A percentile compares a stretch with the other conserved stretches of the same genome.
Evolutionary conservation across 2,888 invertebrate genomes (phyloP).

Genomic region (Drosophila recens): DNA sequence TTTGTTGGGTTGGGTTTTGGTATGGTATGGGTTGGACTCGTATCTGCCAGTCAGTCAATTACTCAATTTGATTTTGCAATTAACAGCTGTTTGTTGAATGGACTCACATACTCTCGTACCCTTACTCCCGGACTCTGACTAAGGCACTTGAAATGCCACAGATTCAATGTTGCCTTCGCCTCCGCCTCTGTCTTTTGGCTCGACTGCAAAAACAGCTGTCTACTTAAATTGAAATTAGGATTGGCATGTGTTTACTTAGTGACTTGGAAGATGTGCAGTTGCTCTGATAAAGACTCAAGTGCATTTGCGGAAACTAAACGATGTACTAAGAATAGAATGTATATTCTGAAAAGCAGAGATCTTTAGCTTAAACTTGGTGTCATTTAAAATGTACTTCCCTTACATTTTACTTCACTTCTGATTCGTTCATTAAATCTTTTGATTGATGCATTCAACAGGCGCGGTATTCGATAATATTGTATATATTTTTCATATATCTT

Average conservation of each 20-base stretch:
- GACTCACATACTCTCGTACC: slow-evolving; percentile 16
- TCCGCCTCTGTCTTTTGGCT: slow-evolving; percentile 7
- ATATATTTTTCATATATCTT: slow-evolving; percentile 43
- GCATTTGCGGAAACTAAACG: slow-evolving; percentile 23
- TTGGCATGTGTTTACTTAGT: slow-evolving; percentile 56
- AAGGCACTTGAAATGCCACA: slow-evolving; percentile 50
- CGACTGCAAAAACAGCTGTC: slow-evolving; percentile 50
- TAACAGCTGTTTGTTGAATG: slow-evolving; percentile 66
- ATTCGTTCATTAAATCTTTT: slow-evolving; percentile 14
- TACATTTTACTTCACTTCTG: neutral
- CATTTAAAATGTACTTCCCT: neutral
- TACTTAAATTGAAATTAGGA: slow-evolving; percentile 51
- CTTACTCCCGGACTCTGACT: slow-evolving; percentile 25
- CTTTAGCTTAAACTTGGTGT: neutral
- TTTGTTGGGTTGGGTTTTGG: slow-evolving; percentile 7
- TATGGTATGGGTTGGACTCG: slow-evolving; percentile 29
- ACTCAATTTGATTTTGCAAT: slow-evolving; percentile 77
- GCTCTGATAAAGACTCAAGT: slow-evolving; percentile 30
- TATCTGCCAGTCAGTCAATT: slow-evolving; percentile 60
- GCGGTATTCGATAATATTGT: slow-evolving; percentile 17
- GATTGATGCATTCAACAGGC: slow-evolving; percentile 35
- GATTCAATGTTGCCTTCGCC: slow-evolving; percentile 18
- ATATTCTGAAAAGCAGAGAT: neutral
- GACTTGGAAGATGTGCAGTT: slow-evolving; percentile 51
- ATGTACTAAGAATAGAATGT: neutral